Percentiles rank a stretch among this genome's conserved stretches.
phyloP scores from a whole-genome alignment of 2,888 invertebrate species.

The Crocallis elinguaria region DNA sequence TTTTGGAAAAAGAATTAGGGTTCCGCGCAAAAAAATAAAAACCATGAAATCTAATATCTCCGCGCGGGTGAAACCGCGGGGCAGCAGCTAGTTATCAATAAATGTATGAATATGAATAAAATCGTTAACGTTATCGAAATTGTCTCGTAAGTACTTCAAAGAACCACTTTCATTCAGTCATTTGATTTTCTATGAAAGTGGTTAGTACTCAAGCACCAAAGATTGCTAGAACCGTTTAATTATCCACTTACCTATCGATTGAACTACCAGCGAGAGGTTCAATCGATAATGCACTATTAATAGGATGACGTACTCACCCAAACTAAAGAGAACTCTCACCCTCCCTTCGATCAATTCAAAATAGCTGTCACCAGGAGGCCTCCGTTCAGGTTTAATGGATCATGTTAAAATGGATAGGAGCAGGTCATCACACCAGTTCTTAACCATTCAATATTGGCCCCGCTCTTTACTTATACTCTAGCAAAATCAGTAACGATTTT shows the following conservation, averaged over 20 bases:
- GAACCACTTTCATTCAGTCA: too few relatives aligned
- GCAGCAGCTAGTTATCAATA: too few relatives aligned
- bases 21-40: too few relatives aligned
- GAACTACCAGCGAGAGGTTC: background rate
- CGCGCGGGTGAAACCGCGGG: too few relatives aligned
- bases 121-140: too few relatives aligned
- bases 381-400: constrained; percentile 16
- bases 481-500: background rate
- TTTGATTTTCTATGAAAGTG: background rate
- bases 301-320: constrained; percentile 40
- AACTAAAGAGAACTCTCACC: background rate
- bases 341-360: background rate
- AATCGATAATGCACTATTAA: constrained; percentile 62
- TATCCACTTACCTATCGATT: background rate
- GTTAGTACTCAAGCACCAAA: background rate
- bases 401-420: constrained; percentile 11
- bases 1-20: too few relatives aligned
- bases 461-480: background rate
- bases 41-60: too few relatives aligned
- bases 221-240: constrained; percentile 1
- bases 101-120: too few relatives aligned
- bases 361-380: background rate
- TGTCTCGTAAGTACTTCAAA: too few relatives aligned
- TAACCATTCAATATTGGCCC: background rate
- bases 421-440: background rate